Conservation (phyloP, 2,888 invertebrate genomes). For the Drosophila gaucha region DNA sequence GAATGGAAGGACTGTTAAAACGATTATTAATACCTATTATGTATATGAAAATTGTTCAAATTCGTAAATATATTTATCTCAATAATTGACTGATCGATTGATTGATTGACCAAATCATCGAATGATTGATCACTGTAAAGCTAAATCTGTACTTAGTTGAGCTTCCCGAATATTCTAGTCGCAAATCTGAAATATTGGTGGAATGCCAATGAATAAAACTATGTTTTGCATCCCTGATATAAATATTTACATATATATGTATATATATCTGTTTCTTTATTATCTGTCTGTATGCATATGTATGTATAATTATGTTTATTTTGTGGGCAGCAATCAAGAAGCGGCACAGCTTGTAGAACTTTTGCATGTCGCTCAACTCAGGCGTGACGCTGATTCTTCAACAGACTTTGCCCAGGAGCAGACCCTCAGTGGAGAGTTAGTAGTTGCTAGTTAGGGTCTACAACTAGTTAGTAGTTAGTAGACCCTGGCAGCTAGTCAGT, state of each 20-base stretch:
- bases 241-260: too few relatives aligned
- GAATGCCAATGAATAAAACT: too few relatives aligned
- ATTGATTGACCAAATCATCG: too few relatives aligned
- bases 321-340: conserved; percentile 23
- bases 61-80: too few relatives aligned
- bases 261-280: not conserved
- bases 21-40: too few relatives aligned
- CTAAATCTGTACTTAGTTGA: too few relatives aligned
- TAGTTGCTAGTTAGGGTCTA: conserved; percentile 2
- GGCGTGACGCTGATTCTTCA: conserved; percentile 28
- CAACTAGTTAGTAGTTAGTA: not conserved
- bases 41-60: too few relatives aligned
- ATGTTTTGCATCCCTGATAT: too few relatives aligned
- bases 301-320: conserved; percentile 2
- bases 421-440: not conserved
- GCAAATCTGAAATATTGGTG: too few relatives aligned
- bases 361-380: conserved; percentile 48
- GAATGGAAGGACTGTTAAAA: not conserved
- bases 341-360: conserved; percentile 37
- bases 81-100: too few relatives aligned
- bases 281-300: not conserved
- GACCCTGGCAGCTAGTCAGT: not conserved
- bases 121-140: too few relatives aligned
- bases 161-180: too few relatives aligned
- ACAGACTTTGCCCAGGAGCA: conserved; percentile 10